Base-by-base conservation (phyloP, 2,113 vertebrate genomes). In the Apus apus region DNA sequence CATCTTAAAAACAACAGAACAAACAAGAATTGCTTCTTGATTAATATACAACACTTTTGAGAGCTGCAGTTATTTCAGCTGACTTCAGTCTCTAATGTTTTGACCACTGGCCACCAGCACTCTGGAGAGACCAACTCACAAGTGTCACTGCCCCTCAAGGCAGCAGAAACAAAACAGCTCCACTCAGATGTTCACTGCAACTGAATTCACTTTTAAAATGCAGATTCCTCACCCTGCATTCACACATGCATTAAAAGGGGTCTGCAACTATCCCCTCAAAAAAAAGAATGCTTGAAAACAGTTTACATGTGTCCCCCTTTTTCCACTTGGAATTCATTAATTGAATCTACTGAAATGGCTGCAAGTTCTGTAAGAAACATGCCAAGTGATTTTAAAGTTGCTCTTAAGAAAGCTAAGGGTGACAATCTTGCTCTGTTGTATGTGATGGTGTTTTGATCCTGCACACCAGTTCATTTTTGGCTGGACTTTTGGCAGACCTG, bases 161-260 rank as follows among this genome's bases (percentile, higher is more conserved):
- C 70, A 73, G 79, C 80, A 74, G 75, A 32, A 83, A 62, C 5
- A 66, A 50, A 45, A 58, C 56, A 64, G 83, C 72, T 89, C 76
- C 51, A 9, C 15, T 23, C 5, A 2, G 72, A 6, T 10, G 15
- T 58, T 58, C 53, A 2, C 38, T 18, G 50, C 82, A 82, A 29
- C 45, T 20, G 21, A 34, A 11, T 40, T 64, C 3, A 58, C 5
- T 70, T 17, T 51, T 30, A 22, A 51, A 1, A 8, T 0, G 6
- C n/a, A 34, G 48, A 29, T 18, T 54, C 11, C 20, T 64, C 45
- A 38, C 19, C 29, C 17, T 83, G 67, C 51, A 25, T 20, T 70
- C 14, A 14, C 6, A 2, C 1, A 18, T 5, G 12, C 13, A 13
- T 1, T n/a, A 34, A 46, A 68, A 83, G 25, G n/a, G 9, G 5